A percentile compares a stretch with the other conserved stretches of the same genome.
These are phyloP conservation scores for Nylanderia fulva DNA, from an alignment of 1,140 invertebrate genomes.

Conservation along the genomic window DNA sequence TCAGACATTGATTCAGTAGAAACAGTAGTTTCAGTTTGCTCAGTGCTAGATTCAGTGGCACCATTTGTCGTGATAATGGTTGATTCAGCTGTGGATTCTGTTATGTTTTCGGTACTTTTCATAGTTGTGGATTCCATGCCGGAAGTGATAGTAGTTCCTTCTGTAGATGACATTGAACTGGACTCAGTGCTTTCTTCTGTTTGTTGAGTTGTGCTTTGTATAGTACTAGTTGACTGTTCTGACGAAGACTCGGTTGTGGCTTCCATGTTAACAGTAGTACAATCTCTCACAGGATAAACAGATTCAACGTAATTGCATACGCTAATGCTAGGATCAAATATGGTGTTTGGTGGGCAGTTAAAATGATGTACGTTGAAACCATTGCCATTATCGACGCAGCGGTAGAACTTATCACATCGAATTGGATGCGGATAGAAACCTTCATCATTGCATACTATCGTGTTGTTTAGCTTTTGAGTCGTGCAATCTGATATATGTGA, in stretches of 20 bases:
- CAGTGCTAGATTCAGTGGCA: conserved; percentile 37
- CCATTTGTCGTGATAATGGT: conserved; percentile 14
- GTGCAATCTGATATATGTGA: conserved; percentile 58
- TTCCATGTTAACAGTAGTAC: conserved; percentile 64
- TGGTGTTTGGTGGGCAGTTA: conserved; percentile 86
- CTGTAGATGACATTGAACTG: not conserved
- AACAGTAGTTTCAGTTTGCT: conserved; percentile 10
- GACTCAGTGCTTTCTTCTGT: conserved; percentile 64
- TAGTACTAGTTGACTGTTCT: conserved; percentile 61
- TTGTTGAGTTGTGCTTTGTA: conserved; percentile 66
- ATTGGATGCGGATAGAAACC: conserved; percentile 89
- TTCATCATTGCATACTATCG: conserved; percentile 84
- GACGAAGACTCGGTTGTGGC: conserved; percentile 50
- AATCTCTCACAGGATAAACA: conserved; percentile 86
- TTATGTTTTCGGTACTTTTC: conserved; percentile 32
- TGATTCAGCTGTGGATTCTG: conserved; percentile 61
- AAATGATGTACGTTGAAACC: conserved; percentile 87
- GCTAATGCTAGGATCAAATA: conserved; percentile 86
- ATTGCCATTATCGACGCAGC: conserved; percentile 90
- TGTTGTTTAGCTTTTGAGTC: conserved; percentile 70
- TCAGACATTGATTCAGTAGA: conserved; percentile 1
- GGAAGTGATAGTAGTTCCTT: conserved; percentile 72
- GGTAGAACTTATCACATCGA: conserved; percentile 90
- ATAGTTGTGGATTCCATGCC: conserved; percentile 68
- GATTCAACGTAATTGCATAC: conserved; percentile 86